Percentiles rank a stretch among this genome's conserved stretches.
Conservation (phyloP, 2,888 invertebrate genomes). For the Lymantria dispar region DNA sequence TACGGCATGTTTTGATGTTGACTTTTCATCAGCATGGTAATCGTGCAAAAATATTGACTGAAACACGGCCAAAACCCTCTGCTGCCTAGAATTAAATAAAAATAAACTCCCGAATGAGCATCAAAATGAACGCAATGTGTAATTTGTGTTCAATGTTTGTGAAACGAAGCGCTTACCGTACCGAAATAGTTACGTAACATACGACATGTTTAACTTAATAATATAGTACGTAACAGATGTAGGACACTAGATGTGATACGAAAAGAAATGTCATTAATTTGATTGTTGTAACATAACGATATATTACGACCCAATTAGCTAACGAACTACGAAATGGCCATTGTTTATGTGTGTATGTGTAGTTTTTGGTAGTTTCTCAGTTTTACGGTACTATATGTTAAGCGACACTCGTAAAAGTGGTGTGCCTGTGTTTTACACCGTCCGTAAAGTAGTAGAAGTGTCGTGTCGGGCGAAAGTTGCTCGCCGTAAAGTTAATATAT, state of each 20-base stretch:
- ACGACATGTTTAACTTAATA: conserved; percentile 22
- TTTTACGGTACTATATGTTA: conserved; percentile 74
- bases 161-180: conserved; percentile 53
- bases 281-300: conserved; percentile 44
- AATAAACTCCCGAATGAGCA: conserved; percentile 66
- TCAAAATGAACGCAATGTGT: conserved; percentile 58
- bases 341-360: conserved; percentile 53
- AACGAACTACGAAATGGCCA: conserved; percentile 65
- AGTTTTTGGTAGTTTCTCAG: conserved; percentile 59
- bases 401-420: conserved; percentile 71
- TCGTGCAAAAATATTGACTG: conserved; percentile 77
- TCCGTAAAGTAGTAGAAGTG: conserved; percentile 60
- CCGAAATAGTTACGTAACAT: conserved; percentile 33
- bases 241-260: conserved; percentile 18
- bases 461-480: conserved; percentile 54
- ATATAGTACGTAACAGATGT: conserved; percentile 17
- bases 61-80: conserved; percentile 57
- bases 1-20: conserved; percentile 64
- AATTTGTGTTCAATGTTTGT: conserved; percentile 63
- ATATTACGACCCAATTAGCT: conserved; percentile 65
- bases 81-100: conserved; percentile 80
- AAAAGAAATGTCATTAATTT: conserved; percentile 44
- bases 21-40: conserved; percentile 81
- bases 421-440: conserved; percentile 68
- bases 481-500: conserved; percentile 52